A percentile compares a stretch with the other conserved stretches of the same genome.
These are phyloP conservation scores for Leucozona laternaria DNA, from an alignment of 2,888 invertebrate genomes.

Conservation along the genomic window DNA sequence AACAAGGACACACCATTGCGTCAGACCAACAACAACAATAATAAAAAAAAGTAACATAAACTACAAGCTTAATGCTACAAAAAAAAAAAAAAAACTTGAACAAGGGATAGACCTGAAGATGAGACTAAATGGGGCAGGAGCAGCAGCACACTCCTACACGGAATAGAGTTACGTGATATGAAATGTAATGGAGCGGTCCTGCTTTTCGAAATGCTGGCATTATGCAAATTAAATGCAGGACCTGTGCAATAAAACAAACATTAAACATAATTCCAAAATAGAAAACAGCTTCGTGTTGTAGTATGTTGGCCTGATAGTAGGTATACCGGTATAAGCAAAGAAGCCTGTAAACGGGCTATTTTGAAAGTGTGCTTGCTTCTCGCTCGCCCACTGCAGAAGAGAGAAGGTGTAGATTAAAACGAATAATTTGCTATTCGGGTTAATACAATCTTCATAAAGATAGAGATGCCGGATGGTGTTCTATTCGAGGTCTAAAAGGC, in stretches of 20 bases:
- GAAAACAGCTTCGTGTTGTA: slow-evolving; percentile 46
- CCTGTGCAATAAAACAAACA: slow-evolving; percentile 74
- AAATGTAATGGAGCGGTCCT: slow-evolving; percentile 66
- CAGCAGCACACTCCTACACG: slow-evolving; percentile 25
- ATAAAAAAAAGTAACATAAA: slow-evolving; percentile 29
- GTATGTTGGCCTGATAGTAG: neutral
- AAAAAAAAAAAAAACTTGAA: neutral
- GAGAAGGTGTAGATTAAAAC: slow-evolving; percentile 40
- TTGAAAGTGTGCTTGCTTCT: slow-evolving; percentile 11
- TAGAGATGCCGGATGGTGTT: neutral
- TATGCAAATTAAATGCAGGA: slow-evolving; percentile 75
- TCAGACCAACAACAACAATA: neutral
- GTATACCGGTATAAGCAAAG: too few species aligned
- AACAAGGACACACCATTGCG: slow-evolving; percentile 8
- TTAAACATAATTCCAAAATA: slow-evolving; percentile 68
- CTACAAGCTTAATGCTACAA: slow-evolving; percentile 27
- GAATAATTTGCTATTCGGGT: slow-evolving; percentile 63
- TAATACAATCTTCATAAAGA: slow-evolving; percentile 56
- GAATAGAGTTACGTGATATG: slow-evolving; percentile 37
- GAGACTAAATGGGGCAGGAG: too few species aligned
- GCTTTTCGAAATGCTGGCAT: slow-evolving; percentile 61
- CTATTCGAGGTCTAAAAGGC: slow-evolving; percentile 17
- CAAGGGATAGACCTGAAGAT: neutral
- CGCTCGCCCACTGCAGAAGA: too few species aligned
- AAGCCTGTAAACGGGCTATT: slow-evolving; percentile 10